Evolutionary conservation across 2,888 invertebrate genomes (phyloP), one percentile per base, ranked within the genome.

Genomic region (Oasisia sp.): DNA sequence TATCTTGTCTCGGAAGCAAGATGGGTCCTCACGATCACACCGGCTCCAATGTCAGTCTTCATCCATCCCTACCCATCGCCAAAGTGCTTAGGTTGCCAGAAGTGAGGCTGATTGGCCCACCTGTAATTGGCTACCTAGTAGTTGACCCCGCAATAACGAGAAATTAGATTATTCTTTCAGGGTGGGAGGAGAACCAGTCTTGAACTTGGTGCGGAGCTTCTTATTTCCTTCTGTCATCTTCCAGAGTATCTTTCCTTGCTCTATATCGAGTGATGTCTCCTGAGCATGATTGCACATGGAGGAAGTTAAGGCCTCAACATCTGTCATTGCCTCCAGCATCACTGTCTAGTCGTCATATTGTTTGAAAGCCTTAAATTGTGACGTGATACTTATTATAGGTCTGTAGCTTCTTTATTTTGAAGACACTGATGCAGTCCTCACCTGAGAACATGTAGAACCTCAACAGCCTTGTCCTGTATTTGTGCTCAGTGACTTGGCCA

Each of bases 141-240:
- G 91, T 90, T 92, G 32, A 92, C 92, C 89, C 92, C 90, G 32
- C 90, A 2, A 89, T 92, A 32, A 91, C 92, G 92, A 5, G 92
- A 58, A 27, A 58, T 58, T 14, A 92, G 90, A 44, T 44, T 27
- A 44, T 0, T 12, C 19, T 19, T n/a, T 89, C 92, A 93, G 19
- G 93, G 93, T 27, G 93, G 93, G 32, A 93, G 93, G 19, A 92
- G 74, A 44, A 92, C 19, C 14, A 93, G 93, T 93, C 91, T 93
- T 93, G 27, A 93, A 93, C 74, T 92, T 93, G 89, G 92, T 27
- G 0, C 89, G 92, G 56, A 92, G 92, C 38, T 56, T 58, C 50
- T 93, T 74, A 91, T 93, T 90, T 45, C 92, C 93, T 27, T 92
- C 93, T 91, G 93, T 93, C 93, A 93, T 93, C 38, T 93, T 91